phyloP scores from a whole-genome alignment of 2,113 vertebrate species.

The Ptilorrhoa leucosticta region DNA sequence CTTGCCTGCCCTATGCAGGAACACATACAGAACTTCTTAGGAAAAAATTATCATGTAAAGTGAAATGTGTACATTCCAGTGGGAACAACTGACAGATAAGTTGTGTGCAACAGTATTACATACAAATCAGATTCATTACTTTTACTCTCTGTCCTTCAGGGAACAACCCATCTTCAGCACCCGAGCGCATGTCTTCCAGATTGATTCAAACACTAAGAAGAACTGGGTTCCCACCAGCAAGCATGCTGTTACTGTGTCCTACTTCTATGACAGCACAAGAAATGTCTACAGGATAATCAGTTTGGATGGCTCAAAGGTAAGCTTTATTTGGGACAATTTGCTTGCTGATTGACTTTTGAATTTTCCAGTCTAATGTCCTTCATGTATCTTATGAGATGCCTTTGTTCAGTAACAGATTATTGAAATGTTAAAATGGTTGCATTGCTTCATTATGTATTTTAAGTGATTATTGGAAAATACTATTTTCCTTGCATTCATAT shows the following conservation, averaged over 20 bases:
- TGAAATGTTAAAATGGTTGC: neutral
- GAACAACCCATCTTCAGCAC: conserved; percentile 98
- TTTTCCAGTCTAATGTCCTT: neutral
- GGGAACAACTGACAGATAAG: conserved; percentile 53
- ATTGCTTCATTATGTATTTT: neutral
- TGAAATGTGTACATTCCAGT: conserved; percentile 59
- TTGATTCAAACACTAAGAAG: conserved; percentile 96
- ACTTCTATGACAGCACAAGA: conserved; percentile 96
- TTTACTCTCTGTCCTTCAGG: conserved; percentile 82
- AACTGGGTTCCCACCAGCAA: conserved; percentile 98
- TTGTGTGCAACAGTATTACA: conserved; percentile 67
- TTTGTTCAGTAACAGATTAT: neutral
- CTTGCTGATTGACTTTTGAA: neutral
- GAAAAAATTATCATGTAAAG: conserved; percentile 60
- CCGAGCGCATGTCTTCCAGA: conserved; percentile 96
- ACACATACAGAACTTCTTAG: neutral
- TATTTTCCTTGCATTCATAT: neutral
- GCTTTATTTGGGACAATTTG: neutral
- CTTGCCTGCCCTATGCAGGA: neutral
- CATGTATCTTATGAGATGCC: neutral
- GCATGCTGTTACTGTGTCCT: conserved; percentile 95
- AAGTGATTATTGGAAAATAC: neutral
- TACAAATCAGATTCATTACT: conserved; percentile 78
- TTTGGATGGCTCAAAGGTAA: conserved; percentile 94
- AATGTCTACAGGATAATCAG: conserved; percentile 98